Conservation (phyloP, 2,888 invertebrate species). For the Eilema griseolum region DNA sequence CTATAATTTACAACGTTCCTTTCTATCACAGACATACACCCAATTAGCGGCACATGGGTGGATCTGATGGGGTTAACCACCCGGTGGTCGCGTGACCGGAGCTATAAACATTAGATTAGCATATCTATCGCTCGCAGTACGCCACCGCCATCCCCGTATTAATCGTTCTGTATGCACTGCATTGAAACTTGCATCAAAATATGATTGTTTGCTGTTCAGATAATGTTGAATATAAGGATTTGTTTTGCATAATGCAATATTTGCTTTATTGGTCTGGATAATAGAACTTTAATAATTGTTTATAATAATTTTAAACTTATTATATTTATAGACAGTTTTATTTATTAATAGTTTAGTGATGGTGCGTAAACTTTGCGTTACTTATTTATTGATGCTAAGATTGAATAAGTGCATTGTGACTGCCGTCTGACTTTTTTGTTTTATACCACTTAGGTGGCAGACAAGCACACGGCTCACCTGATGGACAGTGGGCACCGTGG, state of each 20-base stretch:
- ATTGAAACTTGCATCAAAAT: slow-evolving; percentile 15
- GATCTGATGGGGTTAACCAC: not conserved
- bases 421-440: no score
- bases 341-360: no score
- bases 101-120: slow-evolving; percentile 58
- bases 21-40: slow-evolving; percentile 19
- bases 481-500: no score
- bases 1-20: slow-evolving; percentile 8
- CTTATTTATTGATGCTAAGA: no score
- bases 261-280: not conserved
- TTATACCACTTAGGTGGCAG: no score
- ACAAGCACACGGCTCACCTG: no score
- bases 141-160: slow-evolving; percentile 21
- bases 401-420: no score
- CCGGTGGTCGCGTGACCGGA: slow-evolving; percentile 49
- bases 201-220: slow-evolving; percentile 1
- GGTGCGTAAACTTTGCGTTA: no score
- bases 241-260: not conserved
- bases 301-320: no score
- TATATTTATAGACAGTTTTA: no score
- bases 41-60: slow-evolving; percentile 14
- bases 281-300: not conserved
- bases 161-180: slow-evolving; percentile 30
- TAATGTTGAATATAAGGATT: slow-evolving; percentile 10
- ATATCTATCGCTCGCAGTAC: slow-evolving; percentile 48